Percentiles rank a stretch among this genome's conserved stretches.
These are phyloP conservation scores for Andrena trimmerana DNA, from an alignment of 2,888 invertebrate species.

Conservation along the genomic window DNA sequence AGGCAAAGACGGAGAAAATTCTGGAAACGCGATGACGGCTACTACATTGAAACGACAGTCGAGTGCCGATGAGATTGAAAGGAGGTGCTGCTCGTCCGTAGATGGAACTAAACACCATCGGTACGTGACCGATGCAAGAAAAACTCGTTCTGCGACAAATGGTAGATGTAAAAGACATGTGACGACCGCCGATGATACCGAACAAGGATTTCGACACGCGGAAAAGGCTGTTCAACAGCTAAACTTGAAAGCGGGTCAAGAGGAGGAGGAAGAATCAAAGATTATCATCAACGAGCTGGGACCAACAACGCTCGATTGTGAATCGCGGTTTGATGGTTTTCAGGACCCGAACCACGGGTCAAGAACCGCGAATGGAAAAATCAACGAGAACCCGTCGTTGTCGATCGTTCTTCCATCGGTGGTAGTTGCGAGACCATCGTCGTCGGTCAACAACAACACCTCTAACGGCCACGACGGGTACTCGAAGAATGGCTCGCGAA, in stretches of 20 bases:
- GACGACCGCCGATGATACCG: background rate
- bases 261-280: background rate
- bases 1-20: background rate
- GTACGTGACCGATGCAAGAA: background rate
- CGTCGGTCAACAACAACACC: slow-evolving; percentile 22
- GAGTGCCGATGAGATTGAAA: slow-evolving; percentile 30
- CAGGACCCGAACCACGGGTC: no score
- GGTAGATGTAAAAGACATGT: slow-evolving; percentile 21
- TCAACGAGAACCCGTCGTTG: background rate
- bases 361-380: no score
- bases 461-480: slow-evolving; percentile 32
- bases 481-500: slow-evolving; percentile 66
- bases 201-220: slow-evolving; percentile 11
- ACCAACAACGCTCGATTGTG: background rate
- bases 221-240: background rate
- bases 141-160: slow-evolving; percentile 14
- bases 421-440: slow-evolving; percentile 73
- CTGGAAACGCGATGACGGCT: no score
- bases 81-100: background rate
- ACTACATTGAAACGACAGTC: slow-evolving; percentile 13
- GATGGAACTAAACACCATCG: background rate
- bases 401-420: slow-evolving; percentile 73
- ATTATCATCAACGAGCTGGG: background rate
- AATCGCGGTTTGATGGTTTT: background rate
- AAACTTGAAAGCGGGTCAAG: background rate